Conservation (phyloP, 2,888 invertebrate genomes). For the Scotopteryx bipunctaria region DNA sequence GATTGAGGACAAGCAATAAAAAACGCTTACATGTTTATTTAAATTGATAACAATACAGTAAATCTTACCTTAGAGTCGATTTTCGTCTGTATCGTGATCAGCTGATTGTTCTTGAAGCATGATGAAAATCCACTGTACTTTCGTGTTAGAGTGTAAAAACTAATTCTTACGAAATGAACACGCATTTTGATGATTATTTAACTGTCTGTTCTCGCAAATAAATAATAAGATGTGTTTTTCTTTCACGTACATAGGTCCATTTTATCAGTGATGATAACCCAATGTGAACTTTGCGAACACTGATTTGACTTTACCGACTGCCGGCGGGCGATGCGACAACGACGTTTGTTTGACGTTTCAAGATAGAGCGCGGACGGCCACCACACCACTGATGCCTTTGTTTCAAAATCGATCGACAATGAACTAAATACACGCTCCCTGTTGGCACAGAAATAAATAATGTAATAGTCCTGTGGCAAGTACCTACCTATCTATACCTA, state of each 20-base stretch:
- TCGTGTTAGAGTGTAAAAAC: conserved; percentile 49
- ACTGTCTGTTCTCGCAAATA: conserved; percentile 37
- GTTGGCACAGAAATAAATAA: too few species aligned
- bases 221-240: conserved; percentile 46
- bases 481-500: too few species aligned
- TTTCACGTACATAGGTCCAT: conserved; percentile 47
- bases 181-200: conserved; percentile 56
- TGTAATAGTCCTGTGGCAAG: too few species aligned
- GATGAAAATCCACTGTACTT: conserved; percentile 44
- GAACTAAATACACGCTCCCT: too few species aligned
- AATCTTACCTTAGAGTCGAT: conserved; percentile 61
- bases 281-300: conserved; percentile 68
- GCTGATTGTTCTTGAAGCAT: conserved; percentile 37
- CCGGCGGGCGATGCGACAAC: too few species aligned
- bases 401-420: too few species aligned
- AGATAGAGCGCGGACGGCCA: too few species aligned
- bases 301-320: conserved; percentile 5
- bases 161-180: conserved; percentile 51
- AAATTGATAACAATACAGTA: conserved; percentile 32
- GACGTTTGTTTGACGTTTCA: conserved; percentile 40
- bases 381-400: too few species aligned
- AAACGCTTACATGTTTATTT: conserved; percentile 17
- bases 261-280: conserved; percentile 74
- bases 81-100: conserved; percentile 53
- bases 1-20: conserved; percentile 7